Base-by-base conservation (phyloP, 2,888 invertebrate genomes). In the Drosophila birchii region DNA sequence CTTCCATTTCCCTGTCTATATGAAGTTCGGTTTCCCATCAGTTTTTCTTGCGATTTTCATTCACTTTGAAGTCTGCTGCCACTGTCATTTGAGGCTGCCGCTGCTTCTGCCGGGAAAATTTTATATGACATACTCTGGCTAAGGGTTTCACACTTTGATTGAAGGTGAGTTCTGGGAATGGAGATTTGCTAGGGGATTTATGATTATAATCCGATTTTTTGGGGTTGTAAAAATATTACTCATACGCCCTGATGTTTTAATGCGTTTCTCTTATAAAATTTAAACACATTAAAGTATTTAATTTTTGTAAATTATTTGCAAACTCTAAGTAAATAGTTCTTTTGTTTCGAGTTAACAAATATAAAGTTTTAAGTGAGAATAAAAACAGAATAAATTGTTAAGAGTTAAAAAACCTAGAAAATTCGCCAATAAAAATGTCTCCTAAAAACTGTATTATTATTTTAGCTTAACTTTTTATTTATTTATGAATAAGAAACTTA, bases 11-110 rank as follows among this genome's bases (percentile, higher is more conserved):
- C 60, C 54, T 36, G 32, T 12, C 53, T 47, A 16, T 18, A 49
- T 53, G 16, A 66, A 57, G 57, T 75, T 64, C 55, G 56, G 36
- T 63, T 61, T 69, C 63, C 60, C 70, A 69, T 68, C 68, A 57
- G 57, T 57, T 47, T 61, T 71, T 60, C 57, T 63, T 75, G 54
- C 53, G 63, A 72, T 75, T 76, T 75, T 88, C 70, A 88, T 85
- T 86, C 81, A 78, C 86, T 86, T 88, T 86, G 85, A 84, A 87
- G 81, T 87, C 76, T 53, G 62, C 58, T 56, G 62, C 58, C 54
- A 56, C 49, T 79, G 67, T 71, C 51, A 47, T 54, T 66, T 41
- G 69, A 61, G 38, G 44, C 56, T 49, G 47, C 53, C 2, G 9
- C 9, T 70, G 64, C 45, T 68, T 53, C 56, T 72, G 62, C 51